Evolutionary conservation across 2,113 vertebrate genomes (phyloP), one percentile per base, ranked within the genome.

Genomic region (Chaetops frenatus): DNA sequence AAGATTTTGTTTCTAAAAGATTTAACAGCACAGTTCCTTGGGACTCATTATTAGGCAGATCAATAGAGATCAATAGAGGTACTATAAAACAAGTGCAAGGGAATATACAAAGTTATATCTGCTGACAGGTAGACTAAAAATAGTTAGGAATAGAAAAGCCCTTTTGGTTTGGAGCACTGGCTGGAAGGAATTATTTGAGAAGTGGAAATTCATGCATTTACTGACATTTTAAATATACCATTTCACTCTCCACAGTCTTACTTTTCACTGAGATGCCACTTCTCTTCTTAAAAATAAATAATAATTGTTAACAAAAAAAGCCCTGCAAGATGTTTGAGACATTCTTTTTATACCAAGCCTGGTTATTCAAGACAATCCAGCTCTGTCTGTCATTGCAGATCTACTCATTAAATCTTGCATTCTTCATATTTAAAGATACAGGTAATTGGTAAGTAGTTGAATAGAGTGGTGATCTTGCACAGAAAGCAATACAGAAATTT

Each of bases 1-100:
- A 95, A 88, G 74, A 80, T 91, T 94, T 94, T 95, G 66, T 85
- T 92, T 95, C 70, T 77, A 56, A 44, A 54, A 94, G 74, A 96
- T 94, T 87, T 92, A 96, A 74, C 91, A 60, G 44, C 74, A 71
- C 42, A 66, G 12, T 92, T 82, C 93, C 35, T 81, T 78, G 76
- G 78, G 81, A 82, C 51, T 89, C 60, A 81, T 85, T 94, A 79
- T 96, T 84, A 95, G 90, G 74, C 84, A 92, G 70, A 96, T 90
- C 94, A 81, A 93, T 66, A 89, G 54, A 94, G 78, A 96, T 90
- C 94, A 78, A 91, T 61, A 90, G 64, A 96, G 80, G 38, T 62
- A 86, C 67, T 83, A 47, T 90, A 95, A 90, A 94, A 85, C 53
- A 95, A 96, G 73, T 65, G 11, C 70, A 79, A 91, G 44, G 74